Conservation (phyloP, 2,797 vertebrate genomes). For the Amazonetta brasiliensis region DNA sequence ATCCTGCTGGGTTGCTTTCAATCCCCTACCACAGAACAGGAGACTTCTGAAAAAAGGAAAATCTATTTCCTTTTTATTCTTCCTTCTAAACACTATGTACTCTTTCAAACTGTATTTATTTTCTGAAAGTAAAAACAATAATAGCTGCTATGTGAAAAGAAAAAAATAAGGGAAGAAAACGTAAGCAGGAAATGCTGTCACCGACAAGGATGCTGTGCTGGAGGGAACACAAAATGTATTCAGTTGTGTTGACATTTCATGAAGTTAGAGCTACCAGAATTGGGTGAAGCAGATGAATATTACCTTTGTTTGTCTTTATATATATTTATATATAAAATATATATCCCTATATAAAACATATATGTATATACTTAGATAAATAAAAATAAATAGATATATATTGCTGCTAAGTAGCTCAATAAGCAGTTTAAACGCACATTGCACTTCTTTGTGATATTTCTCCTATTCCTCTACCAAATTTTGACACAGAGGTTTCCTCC, state of each 20-base stretch:
- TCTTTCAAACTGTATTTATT: not conserved
- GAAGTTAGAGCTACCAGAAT: not conserved
- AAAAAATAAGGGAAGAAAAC: not conserved
- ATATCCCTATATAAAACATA: not conserved
- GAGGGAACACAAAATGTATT: not conserved
- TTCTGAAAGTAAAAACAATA: not conserved
- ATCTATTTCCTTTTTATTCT: not conserved
- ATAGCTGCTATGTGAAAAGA: not conserved
- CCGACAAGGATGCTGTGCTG: not conserved
- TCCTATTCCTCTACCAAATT: not conserved
- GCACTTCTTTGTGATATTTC: not conserved
- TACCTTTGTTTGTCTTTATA: not conserved
- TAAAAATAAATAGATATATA: not conserved
- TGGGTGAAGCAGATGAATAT: not conserved
- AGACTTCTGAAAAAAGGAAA: not conserved
- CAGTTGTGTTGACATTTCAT: not conserved
- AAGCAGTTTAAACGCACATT: not conserved
- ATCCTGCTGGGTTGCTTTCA: not conserved
- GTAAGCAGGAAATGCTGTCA: not conserved
- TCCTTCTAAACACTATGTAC: not conserved
- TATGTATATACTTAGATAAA: too few relatives aligned
- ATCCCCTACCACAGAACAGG: not conserved
- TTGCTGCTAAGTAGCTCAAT: not conserved
- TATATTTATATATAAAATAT: not conserved
- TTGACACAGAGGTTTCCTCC: not conserved